phyloP scores from a whole-genome alignment of 1,140 invertebrate species.

The Ganaspis sp. region DNA sequence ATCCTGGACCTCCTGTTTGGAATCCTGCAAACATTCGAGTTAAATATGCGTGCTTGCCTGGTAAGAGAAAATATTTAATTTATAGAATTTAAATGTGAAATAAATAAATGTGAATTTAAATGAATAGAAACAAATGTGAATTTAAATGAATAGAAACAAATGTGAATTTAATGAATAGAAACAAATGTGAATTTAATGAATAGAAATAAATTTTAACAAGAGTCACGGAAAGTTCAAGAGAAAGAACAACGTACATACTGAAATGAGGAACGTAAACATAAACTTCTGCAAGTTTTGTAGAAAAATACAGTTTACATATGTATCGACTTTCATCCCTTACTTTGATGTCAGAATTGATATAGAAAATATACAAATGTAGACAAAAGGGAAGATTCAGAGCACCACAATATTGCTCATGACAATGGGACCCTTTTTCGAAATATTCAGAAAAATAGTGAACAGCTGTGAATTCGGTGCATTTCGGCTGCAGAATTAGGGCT shows the following conservation, averaged over 20 bases:
- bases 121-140: too few relatives aligned
- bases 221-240: too few relatives aligned
- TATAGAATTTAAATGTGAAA: too few relatives aligned
- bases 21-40: constrained; percentile 67
- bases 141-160: too few relatives aligned
- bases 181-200: too few relatives aligned
- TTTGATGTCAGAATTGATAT: background rate
- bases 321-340: background rate
- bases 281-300: background rate
- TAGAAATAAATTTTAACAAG: too few relatives aligned
- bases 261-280: background rate
- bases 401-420: background rate
- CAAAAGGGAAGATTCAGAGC: background rate
- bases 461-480: constrained; percentile 11
- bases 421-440: constrained; percentile 23
- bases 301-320: background rate
- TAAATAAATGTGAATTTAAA: too few relatives aligned
- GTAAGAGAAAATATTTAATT: constrained; percentile 59
- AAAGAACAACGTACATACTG: too few relatives aligned
- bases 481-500: background rate
- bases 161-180: too few relatives aligned
- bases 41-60: constrained; percentile 73
- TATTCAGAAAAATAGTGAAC: constrained; percentile 5
- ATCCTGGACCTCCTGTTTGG: constrained; percentile 66
- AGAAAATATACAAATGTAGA: background rate